These are phyloP conservation scores for Actinopyga echinites DNA, from an alignment of 53 echinoderm and acorn worm species.

Conservation along the genomic window DNA sequence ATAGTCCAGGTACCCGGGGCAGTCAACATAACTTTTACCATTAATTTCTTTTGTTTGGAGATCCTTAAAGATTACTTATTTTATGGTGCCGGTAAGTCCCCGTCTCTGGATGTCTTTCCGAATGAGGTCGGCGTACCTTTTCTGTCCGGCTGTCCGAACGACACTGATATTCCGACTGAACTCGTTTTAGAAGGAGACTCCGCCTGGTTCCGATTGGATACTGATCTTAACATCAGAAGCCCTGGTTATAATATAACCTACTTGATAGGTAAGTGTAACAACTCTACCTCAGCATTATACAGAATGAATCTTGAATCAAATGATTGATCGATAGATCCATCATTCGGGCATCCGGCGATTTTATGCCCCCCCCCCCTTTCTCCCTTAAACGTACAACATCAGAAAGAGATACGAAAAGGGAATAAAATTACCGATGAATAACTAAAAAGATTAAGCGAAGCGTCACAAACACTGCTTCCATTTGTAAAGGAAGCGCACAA, in stretches of 20 bases:
- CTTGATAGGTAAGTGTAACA: not conserved
- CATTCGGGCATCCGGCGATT: too few species aligned
- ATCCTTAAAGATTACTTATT: not conserved
- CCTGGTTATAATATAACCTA: slow-evolving; percentile 25
- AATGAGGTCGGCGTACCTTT: not conserved
- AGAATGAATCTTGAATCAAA: too few species aligned
- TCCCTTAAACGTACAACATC: too few species aligned
- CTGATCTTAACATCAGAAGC: not conserved
- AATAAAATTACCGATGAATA: too few species aligned
- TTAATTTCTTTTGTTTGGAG: slow-evolving; percentile 20
- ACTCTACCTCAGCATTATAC: too few species aligned
- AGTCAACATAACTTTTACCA: not conserved
- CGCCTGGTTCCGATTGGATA: slow-evolving; percentile 17
- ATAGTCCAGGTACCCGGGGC: slow-evolving; percentile 28
- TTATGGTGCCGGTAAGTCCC: not conserved
- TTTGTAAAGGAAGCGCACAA: too few species aligned
- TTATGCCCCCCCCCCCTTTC: too few species aligned
- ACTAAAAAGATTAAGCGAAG: too few species aligned
- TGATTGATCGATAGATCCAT: too few species aligned
- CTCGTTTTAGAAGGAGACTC: slow-evolving; percentile 5
- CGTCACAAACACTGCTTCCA: too few species aligned
- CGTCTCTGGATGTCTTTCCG: slow-evolving; percentile 5
- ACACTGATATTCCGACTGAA: not conserved
- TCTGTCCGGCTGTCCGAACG: slow-evolving; percentile 1
- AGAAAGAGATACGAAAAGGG: too few species aligned